These are phyloP conservation scores for Drosophila fulvimacula DNA, from an alignment of 2,888 invertebrate species.

Conservation along the genomic window DNA sequence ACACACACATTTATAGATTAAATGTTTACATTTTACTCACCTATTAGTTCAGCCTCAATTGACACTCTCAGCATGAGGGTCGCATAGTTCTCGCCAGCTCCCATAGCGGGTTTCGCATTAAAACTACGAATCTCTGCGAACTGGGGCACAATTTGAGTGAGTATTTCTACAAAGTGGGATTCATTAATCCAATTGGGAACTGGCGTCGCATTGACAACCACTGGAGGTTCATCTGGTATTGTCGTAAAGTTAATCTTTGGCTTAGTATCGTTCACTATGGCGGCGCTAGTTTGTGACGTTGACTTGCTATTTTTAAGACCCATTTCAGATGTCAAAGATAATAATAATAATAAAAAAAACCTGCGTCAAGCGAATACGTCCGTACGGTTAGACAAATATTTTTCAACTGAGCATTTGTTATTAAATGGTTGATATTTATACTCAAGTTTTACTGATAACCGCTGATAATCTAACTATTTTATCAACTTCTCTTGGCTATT, in stretches of 20 bases:
- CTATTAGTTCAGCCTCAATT: conserved; percentile 60
- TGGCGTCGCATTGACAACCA: neutral
- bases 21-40: conserved; percentile 23
- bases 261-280: conserved; percentile 1
- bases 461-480: conserved; percentile 41
- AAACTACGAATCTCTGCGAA: conserved; percentile 63
- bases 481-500: conserved; percentile 21
- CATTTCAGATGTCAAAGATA: conserved; percentile 9
- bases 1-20: neutral
- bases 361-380: conserved; percentile 1
- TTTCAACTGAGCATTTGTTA: conserved; percentile 30
- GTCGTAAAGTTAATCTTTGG: neutral
- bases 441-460: conserved; percentile 20
- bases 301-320: conserved; percentile 33
- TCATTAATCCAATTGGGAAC: conserved; percentile 68
- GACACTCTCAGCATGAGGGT: conserved; percentile 69
- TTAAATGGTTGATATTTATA: conserved; percentile 41
- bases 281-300: conserved; percentile 7
- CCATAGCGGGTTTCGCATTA: conserved; percentile 46
- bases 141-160: conserved; percentile 42
- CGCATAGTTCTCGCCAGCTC: conserved; percentile 77
- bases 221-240: neutral
- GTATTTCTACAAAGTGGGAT: conserved; percentile 50
- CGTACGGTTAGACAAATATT: conserved; percentile 13
- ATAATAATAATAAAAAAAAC: neutral